Conservation (phyloP, 2,888 invertebrate genomes). For the Epinotia nisella region DNA sequence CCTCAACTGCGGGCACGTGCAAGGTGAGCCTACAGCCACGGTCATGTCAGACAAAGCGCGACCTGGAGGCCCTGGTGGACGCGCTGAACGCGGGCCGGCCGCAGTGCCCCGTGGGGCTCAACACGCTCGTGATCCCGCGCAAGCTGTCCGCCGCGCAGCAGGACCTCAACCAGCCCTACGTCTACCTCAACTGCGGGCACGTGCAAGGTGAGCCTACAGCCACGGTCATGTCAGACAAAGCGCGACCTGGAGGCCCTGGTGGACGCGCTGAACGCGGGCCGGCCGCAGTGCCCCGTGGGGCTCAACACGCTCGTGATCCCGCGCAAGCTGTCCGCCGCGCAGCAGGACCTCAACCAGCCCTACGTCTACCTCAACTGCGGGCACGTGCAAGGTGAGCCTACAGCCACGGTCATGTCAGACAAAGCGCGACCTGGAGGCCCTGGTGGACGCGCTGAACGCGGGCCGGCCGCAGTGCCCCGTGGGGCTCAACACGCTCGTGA, state of each 20-base stretch:
- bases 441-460: background rate
- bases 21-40: no score
- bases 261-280: slow-evolving; percentile 98
- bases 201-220: slow-evolving; percentile 90
- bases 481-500: slow-evolving; percentile 98
- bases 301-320: slow-evolving; percentile 99
- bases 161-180: slow-evolving; percentile 96
- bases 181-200: slow-evolving; percentile 98
- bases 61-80: slow-evolving; percentile 96
- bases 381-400: slow-evolving; percentile 94
- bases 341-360: slow-evolving; percentile 93
- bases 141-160: slow-evolving; percentile 89
- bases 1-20: no score
- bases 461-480: slow-evolving; percentile 89
- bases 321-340: slow-evolving; percentile 89
- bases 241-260: slow-evolving; percentile 95
- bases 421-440: background rate
- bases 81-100: slow-evolving; percentile 98
- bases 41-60: slow-evolving; percentile 90
- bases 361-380: slow-evolving; percentile 99
- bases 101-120: slow-evolving; percentile 98
- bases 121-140: slow-evolving; percentile 98
- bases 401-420: background rate
- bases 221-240: slow-evolving; percentile 87
- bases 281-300: slow-evolving; percentile 99